Evolutionary conservation across 2,797 vertebrate species (phyloP).

Genomic region (Characodon lateralis): DNA sequence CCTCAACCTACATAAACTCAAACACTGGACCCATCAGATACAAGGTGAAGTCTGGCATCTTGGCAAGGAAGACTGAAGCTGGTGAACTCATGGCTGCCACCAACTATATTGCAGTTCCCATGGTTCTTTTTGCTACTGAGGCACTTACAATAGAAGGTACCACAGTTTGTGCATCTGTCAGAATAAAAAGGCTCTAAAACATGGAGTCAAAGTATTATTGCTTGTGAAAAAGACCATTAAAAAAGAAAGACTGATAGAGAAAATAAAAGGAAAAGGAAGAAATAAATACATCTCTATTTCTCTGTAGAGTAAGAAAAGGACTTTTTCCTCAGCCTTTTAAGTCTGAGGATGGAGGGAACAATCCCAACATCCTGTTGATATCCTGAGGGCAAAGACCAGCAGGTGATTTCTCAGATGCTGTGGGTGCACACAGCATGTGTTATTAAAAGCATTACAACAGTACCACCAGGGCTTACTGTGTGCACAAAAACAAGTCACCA

Average conservation of each 20-base stretch:
- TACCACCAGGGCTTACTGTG: background rate
- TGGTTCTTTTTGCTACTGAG: no score
- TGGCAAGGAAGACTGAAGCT: background rate
- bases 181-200: background rate
- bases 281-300: background rate
- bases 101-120: background rate
- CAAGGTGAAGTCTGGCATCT: background rate
- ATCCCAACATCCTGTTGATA: constrained; percentile 3
- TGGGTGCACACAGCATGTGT: constrained; percentile 26
- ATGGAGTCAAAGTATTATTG: background rate
- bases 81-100: background rate
- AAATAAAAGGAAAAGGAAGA: background rate
- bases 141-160: no score
- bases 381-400: constrained; percentile 19
- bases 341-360: background rate
- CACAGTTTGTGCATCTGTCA: background rate
- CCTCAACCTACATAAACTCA: background rate
- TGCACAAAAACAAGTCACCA: constrained; percentile 1
- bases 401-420: constrained; percentile 15
- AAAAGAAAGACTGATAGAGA: background rate
- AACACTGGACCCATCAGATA: background rate
- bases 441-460: constrained; percentile 25
- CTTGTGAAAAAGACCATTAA: no score
- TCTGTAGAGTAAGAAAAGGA: background rate
- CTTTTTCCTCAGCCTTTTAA: no score